These are phyloP conservation scores for Poeciliopsis presidionis DNA, from an alignment of 2,797 vertebrate species.

Conservation along the genomic window DNA sequence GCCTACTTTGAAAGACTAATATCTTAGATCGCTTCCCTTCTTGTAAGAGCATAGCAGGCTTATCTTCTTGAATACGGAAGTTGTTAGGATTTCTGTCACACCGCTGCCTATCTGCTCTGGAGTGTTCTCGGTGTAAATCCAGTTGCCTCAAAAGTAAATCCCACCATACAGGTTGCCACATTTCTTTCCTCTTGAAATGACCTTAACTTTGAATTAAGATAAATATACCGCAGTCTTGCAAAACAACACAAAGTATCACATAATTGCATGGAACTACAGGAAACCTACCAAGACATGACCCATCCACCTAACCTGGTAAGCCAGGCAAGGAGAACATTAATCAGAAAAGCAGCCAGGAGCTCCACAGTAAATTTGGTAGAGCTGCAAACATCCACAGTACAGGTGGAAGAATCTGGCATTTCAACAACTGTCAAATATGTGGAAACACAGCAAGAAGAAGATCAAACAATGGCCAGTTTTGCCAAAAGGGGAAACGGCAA, in stretches of 20 bases:
- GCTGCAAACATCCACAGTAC: neutral
- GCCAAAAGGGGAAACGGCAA: neutral
- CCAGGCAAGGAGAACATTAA: neutral
- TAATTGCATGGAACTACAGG: neutral
- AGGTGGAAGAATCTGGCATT: neutral
- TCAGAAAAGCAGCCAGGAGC: neutral
- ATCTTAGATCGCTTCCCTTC: slow-evolving; percentile 78
- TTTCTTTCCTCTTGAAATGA: slow-evolving; percentile 27
- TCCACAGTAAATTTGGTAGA: neutral
- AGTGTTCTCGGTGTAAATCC: slow-evolving; percentile 77
- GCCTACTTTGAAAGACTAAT: slow-evolving; percentile 80
- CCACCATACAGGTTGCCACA: slow-evolving; percentile 58
- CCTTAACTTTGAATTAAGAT: neutral
- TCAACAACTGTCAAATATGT: neutral
- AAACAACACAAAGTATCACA: neutral
- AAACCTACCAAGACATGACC: neutral
- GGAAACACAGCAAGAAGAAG: neutral
- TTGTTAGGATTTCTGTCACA: slow-evolving; percentile 78
- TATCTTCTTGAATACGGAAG: slow-evolving; percentile 79
- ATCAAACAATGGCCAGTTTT: neutral
- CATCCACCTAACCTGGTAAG: neutral
- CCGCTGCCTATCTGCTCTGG: slow-evolving; percentile 63
- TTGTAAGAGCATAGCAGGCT: slow-evolving; percentile 76
- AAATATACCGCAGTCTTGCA: neutral
- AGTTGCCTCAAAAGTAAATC: slow-evolving; percentile 60